Evolutionary conservation across 2,888 invertebrate genomes (phyloP).

Genomic region (Meliscaeva auricollis): DNA sequence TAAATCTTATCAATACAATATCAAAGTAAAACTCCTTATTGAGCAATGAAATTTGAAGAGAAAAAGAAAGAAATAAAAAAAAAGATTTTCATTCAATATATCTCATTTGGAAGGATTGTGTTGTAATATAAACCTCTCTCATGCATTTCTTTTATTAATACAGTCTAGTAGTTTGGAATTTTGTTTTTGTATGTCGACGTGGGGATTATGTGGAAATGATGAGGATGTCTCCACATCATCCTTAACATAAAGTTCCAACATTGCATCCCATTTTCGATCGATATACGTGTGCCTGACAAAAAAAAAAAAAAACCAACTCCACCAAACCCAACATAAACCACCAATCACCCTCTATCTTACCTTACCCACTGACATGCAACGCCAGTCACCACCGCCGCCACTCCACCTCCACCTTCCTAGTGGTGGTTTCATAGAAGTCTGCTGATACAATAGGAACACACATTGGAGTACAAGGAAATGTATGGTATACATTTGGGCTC

Average conservation of each 20-base stretch:
- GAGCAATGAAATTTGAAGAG: no score
- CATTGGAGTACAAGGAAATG: not conserved
- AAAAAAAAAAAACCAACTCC: slow-evolving; percentile 1
- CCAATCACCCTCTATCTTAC: not conserved
- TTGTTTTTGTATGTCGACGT: not conserved
- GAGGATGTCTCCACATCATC: not conserved
- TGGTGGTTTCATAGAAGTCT: slow-evolving; percentile 11
- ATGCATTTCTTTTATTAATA: not conserved
- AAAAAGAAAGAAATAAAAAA: not conserved
- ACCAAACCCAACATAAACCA: no score
- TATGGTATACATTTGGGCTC: slow-evolving; percentile 2
- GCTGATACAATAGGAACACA: slow-evolving; percentile 13
- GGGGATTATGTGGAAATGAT: not conserved
- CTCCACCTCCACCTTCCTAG: not conserved
- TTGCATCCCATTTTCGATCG: slow-evolving; percentile 51
- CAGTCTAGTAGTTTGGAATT: slow-evolving; percentile 9
- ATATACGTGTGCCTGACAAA: slow-evolving; percentile 49
- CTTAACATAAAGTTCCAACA: slow-evolving; percentile 11
- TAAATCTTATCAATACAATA: no score
- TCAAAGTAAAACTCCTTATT: no score
- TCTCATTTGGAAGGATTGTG: slow-evolving; percentile 14
- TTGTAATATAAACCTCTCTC: slow-evolving; percentile 16
- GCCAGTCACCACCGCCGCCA: no score
- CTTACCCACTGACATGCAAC: not conserved
- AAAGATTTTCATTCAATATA: not conserved